These are phyloP conservation scores for Hirundo rustica DNA, from an alignment of 2,797 vertebrate species.

Conservation along the genomic window DNA sequence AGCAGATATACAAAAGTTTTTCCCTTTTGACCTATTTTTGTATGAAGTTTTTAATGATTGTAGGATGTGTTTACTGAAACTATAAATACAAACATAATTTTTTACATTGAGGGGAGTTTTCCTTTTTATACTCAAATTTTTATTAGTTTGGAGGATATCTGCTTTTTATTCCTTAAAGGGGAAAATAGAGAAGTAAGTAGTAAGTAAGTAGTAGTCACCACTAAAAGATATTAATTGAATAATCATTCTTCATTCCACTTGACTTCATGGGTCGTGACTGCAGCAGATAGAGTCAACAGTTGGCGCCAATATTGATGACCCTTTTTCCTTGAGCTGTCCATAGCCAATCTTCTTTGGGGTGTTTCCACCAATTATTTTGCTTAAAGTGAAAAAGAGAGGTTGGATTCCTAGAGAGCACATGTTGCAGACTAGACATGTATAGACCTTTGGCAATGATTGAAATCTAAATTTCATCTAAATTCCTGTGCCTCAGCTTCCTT, in stretches of 20 bases:
- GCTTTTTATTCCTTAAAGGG: not conserved
- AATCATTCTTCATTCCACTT: conserved; percentile 46
- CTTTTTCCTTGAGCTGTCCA: not conserved
- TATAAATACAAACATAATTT: not conserved
- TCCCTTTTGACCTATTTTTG: not conserved
- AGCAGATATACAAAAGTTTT: not conserved
- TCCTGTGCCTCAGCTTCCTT: not conserved
- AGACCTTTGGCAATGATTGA: not conserved
- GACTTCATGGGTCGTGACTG: conserved; percentile 5
- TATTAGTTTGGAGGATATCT: not conserved
- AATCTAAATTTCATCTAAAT: not conserved
- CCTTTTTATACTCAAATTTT: conserved; percentile 10
- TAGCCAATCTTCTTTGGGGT: not conserved
- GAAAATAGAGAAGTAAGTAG: not conserved
- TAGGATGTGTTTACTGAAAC: not conserved
- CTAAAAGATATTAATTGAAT: conserved; percentile 33
- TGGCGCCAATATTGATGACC: not conserved
- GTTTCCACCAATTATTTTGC: not conserved
- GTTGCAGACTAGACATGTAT: not conserved
- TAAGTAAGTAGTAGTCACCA: conserved; percentile 16
- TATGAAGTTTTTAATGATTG: not conserved
- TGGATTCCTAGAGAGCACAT: not conserved
- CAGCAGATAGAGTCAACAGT: conserved; percentile 38
- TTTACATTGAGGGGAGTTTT: not conserved
- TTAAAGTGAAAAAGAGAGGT: not conserved